phyloP scores from a whole-genome alignment of 2,888 invertebrate species.

The Peribatodes rhomboidaria region DNA sequence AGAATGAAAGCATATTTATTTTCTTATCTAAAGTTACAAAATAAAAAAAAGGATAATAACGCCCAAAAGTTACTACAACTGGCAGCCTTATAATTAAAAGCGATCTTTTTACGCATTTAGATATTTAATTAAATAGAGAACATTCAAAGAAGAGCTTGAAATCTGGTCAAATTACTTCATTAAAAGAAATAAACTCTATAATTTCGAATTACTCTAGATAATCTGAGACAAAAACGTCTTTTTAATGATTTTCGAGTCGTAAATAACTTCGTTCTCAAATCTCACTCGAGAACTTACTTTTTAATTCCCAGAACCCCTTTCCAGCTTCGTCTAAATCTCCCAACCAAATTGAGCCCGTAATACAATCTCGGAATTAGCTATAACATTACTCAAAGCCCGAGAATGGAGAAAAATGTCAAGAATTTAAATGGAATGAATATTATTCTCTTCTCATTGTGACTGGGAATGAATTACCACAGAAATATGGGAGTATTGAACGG shows the following conservation, averaged over 20 bases:
- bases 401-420: slow-evolving; percentile 13
- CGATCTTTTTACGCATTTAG: no score
- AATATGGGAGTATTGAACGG: slow-evolving; percentile 31
- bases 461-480: slow-evolving; percentile 26
- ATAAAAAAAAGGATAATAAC: no score
- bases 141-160: no score
- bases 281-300: slow-evolving; percentile 10
- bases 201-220: neutral
- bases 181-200: no score
- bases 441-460: slow-evolving; percentile 23
- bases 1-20: no score
- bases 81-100: no score
- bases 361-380: slow-evolving; percentile 22
- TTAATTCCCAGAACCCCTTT: slow-evolving; percentile 17
- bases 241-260: slow-evolving; percentile 8
- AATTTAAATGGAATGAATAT: slow-evolving; percentile 26
- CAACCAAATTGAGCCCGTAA: slow-evolving; percentile 22
- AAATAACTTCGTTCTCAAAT: slow-evolving; percentile 11
- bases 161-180: neutral
- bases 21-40: no score
- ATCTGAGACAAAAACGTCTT: neutral
- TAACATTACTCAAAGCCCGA: slow-evolving; percentile 20
- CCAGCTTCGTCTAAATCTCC: slow-evolving; percentile 9
- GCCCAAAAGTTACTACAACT: no score
- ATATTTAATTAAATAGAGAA: no score